A percentile compares a stretch with the other conserved stretches of the same genome.
Conservation (phyloP, 1,140 invertebrate species). For the Diachasmimorpha longicaudata region DNA sequence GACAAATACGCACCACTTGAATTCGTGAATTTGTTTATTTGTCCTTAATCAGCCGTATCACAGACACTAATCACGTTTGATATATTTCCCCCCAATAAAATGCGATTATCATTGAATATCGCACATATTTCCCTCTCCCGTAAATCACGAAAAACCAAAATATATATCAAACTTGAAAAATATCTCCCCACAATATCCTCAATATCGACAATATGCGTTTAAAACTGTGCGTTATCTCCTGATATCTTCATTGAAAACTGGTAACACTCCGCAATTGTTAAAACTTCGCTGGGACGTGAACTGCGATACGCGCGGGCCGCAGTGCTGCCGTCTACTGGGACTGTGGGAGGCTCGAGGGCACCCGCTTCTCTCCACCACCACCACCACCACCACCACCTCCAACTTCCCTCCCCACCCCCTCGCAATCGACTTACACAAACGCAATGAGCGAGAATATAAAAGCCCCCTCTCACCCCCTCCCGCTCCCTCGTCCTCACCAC, state of each 20-base stretch:
- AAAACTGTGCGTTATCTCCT: too few relatives aligned
- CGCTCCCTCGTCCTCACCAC: conserved; percentile 22
- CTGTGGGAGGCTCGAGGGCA: conserved; percentile 35
- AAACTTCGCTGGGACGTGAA: conserved; percentile 30
- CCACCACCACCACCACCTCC: background rate
- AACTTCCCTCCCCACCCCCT: background rate
- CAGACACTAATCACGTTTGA: background rate
- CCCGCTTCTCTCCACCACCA: conserved; percentile 23
- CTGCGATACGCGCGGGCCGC: conserved; percentile 56
- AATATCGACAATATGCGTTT: too few relatives aligned
- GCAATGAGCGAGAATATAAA: conserved; percentile 9
- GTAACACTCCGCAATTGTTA: conserved; percentile 7
- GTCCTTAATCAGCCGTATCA: background rate
- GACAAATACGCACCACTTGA: conserved; percentile 4
- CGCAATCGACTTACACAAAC: background rate
- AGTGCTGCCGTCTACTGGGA: conserved; percentile 63
- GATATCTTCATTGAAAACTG: background rate
- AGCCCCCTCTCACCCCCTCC: background rate
- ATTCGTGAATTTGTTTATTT: background rate
- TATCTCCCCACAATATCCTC: too few relatives aligned
- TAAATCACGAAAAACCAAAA: too few relatives aligned
- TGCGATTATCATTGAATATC: too few relatives aligned
- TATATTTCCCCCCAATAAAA: background rate
- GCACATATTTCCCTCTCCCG: too few relatives aligned
- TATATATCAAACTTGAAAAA: too few relatives aligned